These are phyloP conservation scores for Muricea muricata DNA, from an alignment of 92 coral and sea anemone genomes.

Conservation along the genomic window DNA sequence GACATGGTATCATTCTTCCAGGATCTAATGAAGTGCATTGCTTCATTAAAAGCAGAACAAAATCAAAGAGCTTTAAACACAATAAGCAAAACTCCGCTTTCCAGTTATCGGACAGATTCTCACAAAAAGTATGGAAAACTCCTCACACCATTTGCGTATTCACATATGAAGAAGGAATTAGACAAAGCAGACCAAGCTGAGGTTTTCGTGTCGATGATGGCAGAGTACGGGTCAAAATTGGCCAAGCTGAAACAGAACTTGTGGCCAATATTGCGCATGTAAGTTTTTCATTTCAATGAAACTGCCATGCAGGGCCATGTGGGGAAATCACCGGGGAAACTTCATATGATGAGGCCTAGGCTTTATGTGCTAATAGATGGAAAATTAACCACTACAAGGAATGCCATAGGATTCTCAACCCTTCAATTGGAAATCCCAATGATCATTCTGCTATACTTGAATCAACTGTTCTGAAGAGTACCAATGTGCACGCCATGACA, in stretches of 20 bases:
- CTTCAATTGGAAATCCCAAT: not conserved
- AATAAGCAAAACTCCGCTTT: not conserved
- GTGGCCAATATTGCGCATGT: slow-evolving; percentile 33
- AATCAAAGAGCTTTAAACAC: not conserved
- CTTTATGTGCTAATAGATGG: slow-evolving; percentile 48
- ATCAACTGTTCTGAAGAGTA: not conserved
- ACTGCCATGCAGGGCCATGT: slow-evolving; percentile 49
- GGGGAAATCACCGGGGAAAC: not conserved
- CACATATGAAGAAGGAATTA: not conserved
- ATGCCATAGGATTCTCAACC: slow-evolving; percentile 36
- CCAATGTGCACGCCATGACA: not conserved
- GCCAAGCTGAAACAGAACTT: not conserved
- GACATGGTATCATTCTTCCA: not conserved
- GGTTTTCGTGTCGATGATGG: not conserved
- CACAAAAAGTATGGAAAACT: not conserved
- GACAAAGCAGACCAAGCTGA: slow-evolving; percentile 5
- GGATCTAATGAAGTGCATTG: not conserved
- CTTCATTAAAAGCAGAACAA: slow-evolving; percentile 1
- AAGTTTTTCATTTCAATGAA: slow-evolving; percentile 42
- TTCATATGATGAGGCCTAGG: slow-evolving; percentile 2
- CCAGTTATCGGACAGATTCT: not conserved
- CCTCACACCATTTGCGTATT: not conserved
- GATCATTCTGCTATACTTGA: not conserved
- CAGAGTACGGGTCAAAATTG: not conserved
- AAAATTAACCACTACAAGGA: slow-evolving; percentile 7